phyloP scores from a whole-genome alignment of 2,888 invertebrate genomes.

The Hermaeophaga mercurialis region DNA sequence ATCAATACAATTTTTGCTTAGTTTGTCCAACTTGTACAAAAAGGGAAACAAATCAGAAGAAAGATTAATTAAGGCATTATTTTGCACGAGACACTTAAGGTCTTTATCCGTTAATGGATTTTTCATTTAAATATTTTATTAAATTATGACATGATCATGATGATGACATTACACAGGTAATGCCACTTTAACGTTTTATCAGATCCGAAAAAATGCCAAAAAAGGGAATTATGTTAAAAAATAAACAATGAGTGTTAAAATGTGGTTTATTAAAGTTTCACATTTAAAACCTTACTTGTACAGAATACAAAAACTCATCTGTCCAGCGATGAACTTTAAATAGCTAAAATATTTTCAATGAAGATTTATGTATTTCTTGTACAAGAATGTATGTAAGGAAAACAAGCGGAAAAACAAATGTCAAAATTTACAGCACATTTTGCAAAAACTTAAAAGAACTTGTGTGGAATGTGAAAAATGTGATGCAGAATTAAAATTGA shows the following conservation, averaged over 20 bases:
- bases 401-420: constrained; percentile 1
- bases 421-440: constrained; percentile 24
- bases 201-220: too few relatives aligned
- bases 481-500: constrained; percentile 38
- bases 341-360: constrained; percentile 19
- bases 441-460: constrained; percentile 39
- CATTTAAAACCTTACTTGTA: constrained; percentile 11
- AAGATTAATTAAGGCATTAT: too few relatives aligned
- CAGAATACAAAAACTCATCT: constrained; percentile 20
- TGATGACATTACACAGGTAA: too few relatives aligned
- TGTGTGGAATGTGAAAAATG: constrained; percentile 42
- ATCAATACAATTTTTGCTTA: too few relatives aligned
- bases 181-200: too few relatives aligned
- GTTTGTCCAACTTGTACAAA: too few relatives aligned
- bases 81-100: too few relatives aligned
- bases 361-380: constrained; percentile 5
- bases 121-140: too few relatives aligned
- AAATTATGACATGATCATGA: too few relatives aligned
- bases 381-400: constrained; percentile 8
- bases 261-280: constrained; percentile 19
- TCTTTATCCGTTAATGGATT: too few relatives aligned
- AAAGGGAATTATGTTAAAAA: too few relatives aligned
- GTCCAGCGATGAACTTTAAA: constrained; percentile 19
- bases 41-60: too few relatives aligned
- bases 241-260: constrained; percentile 16